A percentile compares a stretch with the other conserved stretches of the same genome.
Evolutionary conservation across 37 sponge, comb jelly and placozoan genomes (phyloP).

Genomic region (Geodia barretti): DNA sequence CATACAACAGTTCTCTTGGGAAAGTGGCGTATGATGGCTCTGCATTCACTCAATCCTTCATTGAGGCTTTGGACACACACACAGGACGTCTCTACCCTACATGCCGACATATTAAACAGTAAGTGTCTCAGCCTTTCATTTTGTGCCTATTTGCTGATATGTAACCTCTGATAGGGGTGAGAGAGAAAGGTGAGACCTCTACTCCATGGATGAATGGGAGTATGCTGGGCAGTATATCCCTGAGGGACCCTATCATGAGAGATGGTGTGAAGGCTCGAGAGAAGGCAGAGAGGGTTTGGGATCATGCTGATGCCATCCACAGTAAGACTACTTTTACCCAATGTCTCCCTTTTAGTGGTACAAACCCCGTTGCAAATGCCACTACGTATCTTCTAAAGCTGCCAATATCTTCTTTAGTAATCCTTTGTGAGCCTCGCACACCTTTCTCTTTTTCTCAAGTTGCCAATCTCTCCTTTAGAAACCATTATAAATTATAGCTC

Average conservation of each 20-base stretch:
- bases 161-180: neutral
- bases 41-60: neutral
- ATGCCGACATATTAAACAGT: neutral
- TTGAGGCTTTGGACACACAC: neutral
- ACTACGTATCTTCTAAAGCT: too few species aligned
- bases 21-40: neutral
- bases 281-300: neutral
- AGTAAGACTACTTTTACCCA: too few species aligned
- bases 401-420: too few species aligned
- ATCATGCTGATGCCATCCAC: neutral
- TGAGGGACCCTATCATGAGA: neutral
- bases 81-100: neutral
- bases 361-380: too few species aligned
- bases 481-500: neutral
- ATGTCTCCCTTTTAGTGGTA: too few species aligned
- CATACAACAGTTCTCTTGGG: neutral
- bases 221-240: neutral
- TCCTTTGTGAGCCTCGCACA: too few species aligned
- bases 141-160: neutral
- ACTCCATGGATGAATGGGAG: neutral
- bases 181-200: neutral
- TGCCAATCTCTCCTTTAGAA: neutral
- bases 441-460: neutral
- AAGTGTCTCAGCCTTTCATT: neutral
- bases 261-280: neutral